These are phyloP conservation scores for Pseudochaenichthys georgianus DNA, from an alignment of 2,797 vertebrate genomes.

Conservation along the genomic window DNA sequence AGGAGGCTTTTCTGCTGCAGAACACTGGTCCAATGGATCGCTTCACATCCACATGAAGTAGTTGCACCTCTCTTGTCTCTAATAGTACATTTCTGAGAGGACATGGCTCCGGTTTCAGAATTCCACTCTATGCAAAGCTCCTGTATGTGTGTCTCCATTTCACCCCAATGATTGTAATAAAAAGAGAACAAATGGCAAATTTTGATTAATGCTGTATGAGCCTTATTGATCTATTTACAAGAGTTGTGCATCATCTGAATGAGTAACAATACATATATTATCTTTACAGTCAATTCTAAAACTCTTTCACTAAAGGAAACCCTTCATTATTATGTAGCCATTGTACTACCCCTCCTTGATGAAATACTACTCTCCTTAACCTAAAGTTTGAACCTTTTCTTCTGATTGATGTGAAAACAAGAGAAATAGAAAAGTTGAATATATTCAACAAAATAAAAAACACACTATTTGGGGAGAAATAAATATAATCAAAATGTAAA, in stretches of 20 bases:
- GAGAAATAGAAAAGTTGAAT: background rate
- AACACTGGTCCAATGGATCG: constrained; percentile 42
- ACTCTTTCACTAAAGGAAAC: too few species aligned
- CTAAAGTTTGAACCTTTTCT: background rate
- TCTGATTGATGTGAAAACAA: background rate
- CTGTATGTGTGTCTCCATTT: constrained; percentile 82
- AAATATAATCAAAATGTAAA: too few species aligned
- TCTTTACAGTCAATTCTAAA: background rate
- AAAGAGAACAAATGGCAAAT: constrained; percentile 77
- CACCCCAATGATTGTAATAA: constrained; percentile 85
- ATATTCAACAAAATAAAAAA: too few species aligned
- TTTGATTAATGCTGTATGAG: constrained; percentile 64
- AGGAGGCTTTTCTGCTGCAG: constrained; percentile 62
- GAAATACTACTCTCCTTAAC: background rate
- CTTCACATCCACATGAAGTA: constrained; percentile 51
- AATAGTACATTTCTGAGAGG: constrained; percentile 66
- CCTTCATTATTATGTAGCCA: background rate
- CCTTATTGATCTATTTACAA: constrained; percentile 36
- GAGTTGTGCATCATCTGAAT: background rate
- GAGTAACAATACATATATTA: background rate
- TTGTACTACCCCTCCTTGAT: background rate
- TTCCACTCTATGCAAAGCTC: constrained; percentile 86
- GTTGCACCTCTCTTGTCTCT: constrained; percentile 50
- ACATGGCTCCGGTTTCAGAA: constrained; percentile 75
- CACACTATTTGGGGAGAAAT: too few species aligned